phyloP scores from a whole-genome alignment of 2,797 vertebrate genomes.

The Gymnothorax javanicus region DNA sequence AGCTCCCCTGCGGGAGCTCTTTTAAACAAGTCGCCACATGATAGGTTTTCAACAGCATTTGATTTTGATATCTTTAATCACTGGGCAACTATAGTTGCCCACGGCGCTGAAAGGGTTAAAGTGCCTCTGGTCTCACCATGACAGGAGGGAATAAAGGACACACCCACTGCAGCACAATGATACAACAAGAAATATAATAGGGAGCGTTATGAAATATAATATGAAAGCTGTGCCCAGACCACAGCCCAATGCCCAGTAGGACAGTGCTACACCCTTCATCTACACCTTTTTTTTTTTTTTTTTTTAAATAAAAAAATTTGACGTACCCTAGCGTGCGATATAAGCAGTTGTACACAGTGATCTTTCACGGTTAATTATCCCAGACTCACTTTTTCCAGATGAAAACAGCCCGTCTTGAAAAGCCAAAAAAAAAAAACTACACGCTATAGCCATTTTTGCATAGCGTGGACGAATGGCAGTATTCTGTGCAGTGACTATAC shows the following conservation, averaged over 20 bases:
- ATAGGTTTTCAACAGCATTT: too few relatives aligned
- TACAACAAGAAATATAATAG: neutral
- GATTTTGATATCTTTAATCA: too few relatives aligned
- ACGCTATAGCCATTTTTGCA: neutral
- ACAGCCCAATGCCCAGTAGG: neutral
- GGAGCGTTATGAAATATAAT: neutral
- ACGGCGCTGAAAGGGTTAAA: neutral
- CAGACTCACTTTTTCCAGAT: neutral
- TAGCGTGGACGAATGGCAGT: neutral
- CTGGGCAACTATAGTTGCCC: too few relatives aligned
- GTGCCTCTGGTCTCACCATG: neutral
- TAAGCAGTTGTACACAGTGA: neutral
- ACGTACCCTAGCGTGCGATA: neutral
- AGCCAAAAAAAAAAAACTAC: neutral
- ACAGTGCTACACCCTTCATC: neutral
- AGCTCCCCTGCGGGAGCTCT: too few relatives aligned
- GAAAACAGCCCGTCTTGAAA: neutral
- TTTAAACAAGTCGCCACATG: too few relatives aligned
- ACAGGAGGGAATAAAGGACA: neutral
- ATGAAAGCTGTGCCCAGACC: neutral
- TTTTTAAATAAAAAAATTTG: neutral
- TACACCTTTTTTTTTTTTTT: too few relatives aligned
- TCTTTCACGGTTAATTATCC: constrained; percentile 16
- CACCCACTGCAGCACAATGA: neutral
- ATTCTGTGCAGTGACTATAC: neutral